Evolutionary conservation across 2,888 invertebrate species (phyloP), one percentile per base, ranked within the genome.

Genomic region (Camponotus fellah): DNA sequence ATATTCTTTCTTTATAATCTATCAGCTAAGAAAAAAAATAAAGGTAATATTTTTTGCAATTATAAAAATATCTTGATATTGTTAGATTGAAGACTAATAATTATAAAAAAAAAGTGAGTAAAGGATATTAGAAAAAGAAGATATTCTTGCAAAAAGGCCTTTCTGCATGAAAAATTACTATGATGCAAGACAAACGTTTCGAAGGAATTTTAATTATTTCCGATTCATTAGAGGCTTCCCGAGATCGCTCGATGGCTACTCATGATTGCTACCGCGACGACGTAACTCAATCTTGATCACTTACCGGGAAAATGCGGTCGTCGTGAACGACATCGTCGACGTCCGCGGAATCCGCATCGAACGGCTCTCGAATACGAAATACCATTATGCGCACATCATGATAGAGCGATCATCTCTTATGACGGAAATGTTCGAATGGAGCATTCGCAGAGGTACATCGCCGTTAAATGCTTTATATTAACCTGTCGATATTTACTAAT

Each of bases 371-470:
- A 79, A 79, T 71, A 34, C 43, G 34, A 58, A 79, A 79, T 79
- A 79, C 72, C 34, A 79, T 79, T 79, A 79, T 60, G 37, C 34
- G 21, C 34, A 60, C 34, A 79, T 72, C 74, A 14, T 32, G 79
- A 79, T 79, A 79, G 43, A 71, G 17, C 58, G 60, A 79, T 79
- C 74, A 79, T 79, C 79, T 60, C 26, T 79, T 71, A 79, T 34
- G 58, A 71, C 58, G 43, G 12, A 56, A 34, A 60, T 69, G 72
- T 79, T 79, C 60, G 43, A 79, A 79, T 60, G 46, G 79, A 71
- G 17, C 56, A n/a, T 71, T 72, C 60, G 60, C 46, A 71, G 32
- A 69, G 21, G 17, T 37, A 26, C 26, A 58, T 65, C 40, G 65
- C 40, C 37, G n/a, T 64, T 12, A 46, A 32, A 53, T 34, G 14